Evolutionary conservation across 2,888 invertebrate species (phyloP), one percentile per base, ranked within the genome.

Genomic region (Alcis repandata): DNA sequence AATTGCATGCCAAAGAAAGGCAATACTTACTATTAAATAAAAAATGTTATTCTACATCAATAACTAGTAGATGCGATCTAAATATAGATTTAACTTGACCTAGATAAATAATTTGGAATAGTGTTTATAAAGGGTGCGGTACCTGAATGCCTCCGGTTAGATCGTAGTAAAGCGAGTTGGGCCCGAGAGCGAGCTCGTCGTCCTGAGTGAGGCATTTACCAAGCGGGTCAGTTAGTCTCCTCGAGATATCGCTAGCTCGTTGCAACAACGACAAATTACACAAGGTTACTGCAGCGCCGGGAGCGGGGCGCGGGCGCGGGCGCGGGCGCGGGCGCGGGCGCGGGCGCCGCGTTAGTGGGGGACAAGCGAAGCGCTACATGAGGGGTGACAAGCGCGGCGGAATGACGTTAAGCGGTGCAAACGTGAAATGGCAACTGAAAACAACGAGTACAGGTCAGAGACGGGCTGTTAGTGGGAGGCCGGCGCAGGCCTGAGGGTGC

Each of bases 141-240:
- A 93, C 93, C 93, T 93, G 93, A 92, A 91, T 91, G 91, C 92
- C 92, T 92, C 92, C 93, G 84, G 92, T 89, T 89, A 92, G 88
- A 86, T 92, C 92, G 92, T 93, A 91, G 93, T 91, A 93, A 86
- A 91, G 92, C 87, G 92, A 92, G 90, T 92, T 89, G 87, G 92
- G 88, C 83, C 91, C 92, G 87, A 92, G 88, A 75, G 90, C 92
- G 87, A 91, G 89, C 87, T 92, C 93, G 87, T 93, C 93, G 87
- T 93, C 93, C 93, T 93, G 90, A 85, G 90, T 89, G 89, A 89
- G 88, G 89, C 89, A 91, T 90, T 88, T 88, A 91, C 89, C 89
- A 90, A 92, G 90, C 91, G 91, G 87, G 86, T 91, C 91, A 91
- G 91, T 91, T 86, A 89, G 85, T 89, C 87, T 89, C 85, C 87